Percentiles rank a stretch among this genome's conserved stretches.
Evolutionary conservation across 2,888 invertebrate genomes (phyloP).

Genomic region (Oeneis ivallda): DNA sequence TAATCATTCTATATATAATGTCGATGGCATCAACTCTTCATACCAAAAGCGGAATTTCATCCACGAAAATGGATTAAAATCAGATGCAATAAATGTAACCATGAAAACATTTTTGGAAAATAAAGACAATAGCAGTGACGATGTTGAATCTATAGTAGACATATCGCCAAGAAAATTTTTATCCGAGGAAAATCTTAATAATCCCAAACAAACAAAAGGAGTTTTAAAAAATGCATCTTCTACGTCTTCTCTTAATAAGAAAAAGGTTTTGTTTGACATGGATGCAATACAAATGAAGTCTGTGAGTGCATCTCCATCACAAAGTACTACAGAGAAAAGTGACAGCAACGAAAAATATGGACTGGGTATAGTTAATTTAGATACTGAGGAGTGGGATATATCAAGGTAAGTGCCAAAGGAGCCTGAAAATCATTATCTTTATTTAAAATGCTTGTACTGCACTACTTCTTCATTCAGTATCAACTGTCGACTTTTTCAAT

Average conservation of each 20-base stretch:
- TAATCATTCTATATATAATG: constrained; percentile 48
- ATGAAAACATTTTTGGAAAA: constrained; percentile 34
- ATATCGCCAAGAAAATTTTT: constrained; percentile 50
- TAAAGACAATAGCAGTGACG: constrained; percentile 53
- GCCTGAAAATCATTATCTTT: too few relatives aligned
- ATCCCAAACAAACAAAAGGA: constrained; percentile 72
- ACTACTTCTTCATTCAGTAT: too few relatives aligned
- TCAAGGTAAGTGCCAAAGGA: constrained; percentile 61
- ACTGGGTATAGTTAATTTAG: constrained; percentile 66
- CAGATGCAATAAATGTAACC: constrained; percentile 12
- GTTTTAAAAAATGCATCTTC: constrained; percentile 82
- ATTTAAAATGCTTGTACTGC: too few relatives aligned
- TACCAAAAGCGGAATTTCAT: neutral
- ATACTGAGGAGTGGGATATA: constrained; percentile 78
- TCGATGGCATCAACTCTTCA: neutral
- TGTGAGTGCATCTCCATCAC: constrained; percentile 77
- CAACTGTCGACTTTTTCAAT: too few relatives aligned
- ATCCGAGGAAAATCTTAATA: constrained; percentile 55
- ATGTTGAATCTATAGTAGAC: constrained; percentile 53
- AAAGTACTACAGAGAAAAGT: constrained; percentile 70
- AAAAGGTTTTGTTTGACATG: constrained; percentile 84
- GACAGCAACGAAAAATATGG: constrained; percentile 60
- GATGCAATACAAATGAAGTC: constrained; percentile 80
- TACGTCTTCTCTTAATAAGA: constrained; percentile 80
- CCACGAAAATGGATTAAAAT: constrained; percentile 11